phyloP scores from a whole-genome alignment of 2,888 invertebrate species.

The Euplexia lucipara region DNA sequence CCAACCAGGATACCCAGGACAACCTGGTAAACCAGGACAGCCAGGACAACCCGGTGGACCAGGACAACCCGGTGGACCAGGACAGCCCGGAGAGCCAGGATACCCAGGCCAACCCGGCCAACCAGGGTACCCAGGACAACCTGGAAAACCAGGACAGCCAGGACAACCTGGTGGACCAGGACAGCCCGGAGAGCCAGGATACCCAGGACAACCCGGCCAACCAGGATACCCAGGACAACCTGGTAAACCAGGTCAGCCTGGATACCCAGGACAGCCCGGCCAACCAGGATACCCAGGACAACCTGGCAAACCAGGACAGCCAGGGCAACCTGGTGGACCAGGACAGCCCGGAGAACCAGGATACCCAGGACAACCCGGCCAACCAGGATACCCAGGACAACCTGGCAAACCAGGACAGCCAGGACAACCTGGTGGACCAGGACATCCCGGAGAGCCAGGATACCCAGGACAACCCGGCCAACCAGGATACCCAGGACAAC shows the following conservation, averaged over 20 bases:
- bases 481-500: constrained; percentile 19
- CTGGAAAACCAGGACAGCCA: constrained; percentile 8
- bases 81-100: constrained; percentile 21
- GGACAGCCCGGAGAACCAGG: constrained; percentile 19
- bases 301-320: constrained; percentile 15
- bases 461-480: constrained; percentile 11
- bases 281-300: constrained; percentile 5
- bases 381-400: constrained; percentile 10
- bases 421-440: constrained; percentile 12
- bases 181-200: constrained; percentile 1
- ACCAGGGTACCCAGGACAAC: constrained; percentile 9
- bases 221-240: constrained; percentile 35
- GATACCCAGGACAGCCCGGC: constrained; percentile 6
- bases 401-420: constrained; percentile 17
- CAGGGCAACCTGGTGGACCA: background rate
- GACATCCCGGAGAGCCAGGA: constrained; percentile 21
- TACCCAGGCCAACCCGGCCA: constrained; percentile 62
- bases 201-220: constrained; percentile 32
- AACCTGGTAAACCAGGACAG: constrained; percentile 77
- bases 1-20: constrained; percentile 77
- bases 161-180: constrained; percentile 15
- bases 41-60: constrained; percentile 64
- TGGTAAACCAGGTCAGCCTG: constrained; percentile 23
- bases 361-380: background rate
- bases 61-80: constrained; percentile 71